Conservation (phyloP, 2,888 invertebrate species). For the Acanthosepion esculentum region DNA sequence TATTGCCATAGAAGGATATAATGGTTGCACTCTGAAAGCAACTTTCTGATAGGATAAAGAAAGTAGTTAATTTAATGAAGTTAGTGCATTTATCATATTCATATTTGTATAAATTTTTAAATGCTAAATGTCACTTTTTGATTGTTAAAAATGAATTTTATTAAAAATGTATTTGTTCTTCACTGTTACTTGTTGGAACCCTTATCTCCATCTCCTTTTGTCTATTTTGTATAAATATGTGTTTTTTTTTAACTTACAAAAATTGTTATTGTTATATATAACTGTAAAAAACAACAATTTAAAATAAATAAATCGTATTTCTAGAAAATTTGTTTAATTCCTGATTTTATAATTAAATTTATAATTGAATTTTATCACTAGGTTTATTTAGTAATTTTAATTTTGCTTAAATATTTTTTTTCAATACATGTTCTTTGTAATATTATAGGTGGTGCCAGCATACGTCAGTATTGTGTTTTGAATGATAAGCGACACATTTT, state of each 20-base stretch:
- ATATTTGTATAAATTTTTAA: not conserved
- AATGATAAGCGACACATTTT: slow-evolving; percentile 97
- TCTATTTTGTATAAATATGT: not conserved
- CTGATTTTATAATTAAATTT: not conserved
- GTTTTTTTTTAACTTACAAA: not conserved
- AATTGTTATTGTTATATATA: not conserved
- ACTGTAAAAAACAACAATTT: not conserved
- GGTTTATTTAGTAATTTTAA: not conserved
- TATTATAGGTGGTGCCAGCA: slow-evolving; percentile 88
- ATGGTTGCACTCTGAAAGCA: too few relatives aligned
- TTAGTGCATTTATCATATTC: too few relatives aligned
- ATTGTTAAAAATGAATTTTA: not conserved
- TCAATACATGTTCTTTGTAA: not conserved
- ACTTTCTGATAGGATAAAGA: too few relatives aligned
- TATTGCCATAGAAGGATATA: too few relatives aligned
- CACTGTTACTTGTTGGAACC: too few relatives aligned
- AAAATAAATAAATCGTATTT: not conserved
- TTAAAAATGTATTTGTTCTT: too few relatives aligned
- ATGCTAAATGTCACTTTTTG: not conserved
- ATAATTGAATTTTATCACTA: not conserved
- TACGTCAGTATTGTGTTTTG: slow-evolving; percentile 91
- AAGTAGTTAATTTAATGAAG: too few relatives aligned
- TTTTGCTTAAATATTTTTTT: not conserved
- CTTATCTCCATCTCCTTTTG: not conserved
- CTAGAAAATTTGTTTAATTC: not conserved